Evolutionary conservation across 2,888 invertebrate genomes (phyloP).

Genomic region (Pycnomerus fuliginosus): DNA sequence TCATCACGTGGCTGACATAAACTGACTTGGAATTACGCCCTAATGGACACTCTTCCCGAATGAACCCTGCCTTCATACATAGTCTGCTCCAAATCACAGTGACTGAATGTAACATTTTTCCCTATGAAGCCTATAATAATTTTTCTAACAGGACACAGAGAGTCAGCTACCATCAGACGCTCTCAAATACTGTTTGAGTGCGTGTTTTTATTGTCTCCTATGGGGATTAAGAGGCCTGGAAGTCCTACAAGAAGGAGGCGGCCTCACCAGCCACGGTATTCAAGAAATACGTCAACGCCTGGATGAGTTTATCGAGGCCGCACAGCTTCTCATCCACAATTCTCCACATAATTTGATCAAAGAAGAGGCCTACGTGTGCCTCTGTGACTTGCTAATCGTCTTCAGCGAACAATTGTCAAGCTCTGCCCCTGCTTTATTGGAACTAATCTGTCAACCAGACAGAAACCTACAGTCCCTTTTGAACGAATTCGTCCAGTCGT

Average conservation of each 20-base stretch:
- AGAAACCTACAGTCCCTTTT: constrained; percentile 75
- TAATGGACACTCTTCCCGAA: too few relatives aligned
- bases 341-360: constrained; percentile 68
- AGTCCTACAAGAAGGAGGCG: constrained; percentile 65
- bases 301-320: constrained; percentile 71
- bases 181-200: constrained; percentile 76
- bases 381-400: constrained; percentile 92
- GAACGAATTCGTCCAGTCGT: constrained; percentile 88
- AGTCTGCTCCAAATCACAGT: too few relatives aligned
- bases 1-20: too few relatives aligned
- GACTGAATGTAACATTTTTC: too few relatives aligned
- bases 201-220: constrained; percentile 82
- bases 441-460: constrained; percentile 80
- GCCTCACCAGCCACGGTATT: constrained; percentile 58
- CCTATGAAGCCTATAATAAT: too few relatives aligned
- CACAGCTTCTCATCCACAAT: constrained; percentile 67
- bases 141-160: constrained; percentile 48
- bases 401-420: constrained; percentile 80
- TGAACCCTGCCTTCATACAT: too few relatives aligned
- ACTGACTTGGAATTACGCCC: too few relatives aligned
- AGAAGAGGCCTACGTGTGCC: constrained; percentile 89
- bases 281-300: constrained; percentile 69
- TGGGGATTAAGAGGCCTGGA: constrained; percentile 88
- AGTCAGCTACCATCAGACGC: constrained; percentile 60
- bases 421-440: constrained; percentile 53